A percentile compares a stretch with the other conserved stretches of the same genome.
phyloP scores from a whole-genome alignment of 1,140 invertebrate genomes.

The Ericerus pela region DNA sequence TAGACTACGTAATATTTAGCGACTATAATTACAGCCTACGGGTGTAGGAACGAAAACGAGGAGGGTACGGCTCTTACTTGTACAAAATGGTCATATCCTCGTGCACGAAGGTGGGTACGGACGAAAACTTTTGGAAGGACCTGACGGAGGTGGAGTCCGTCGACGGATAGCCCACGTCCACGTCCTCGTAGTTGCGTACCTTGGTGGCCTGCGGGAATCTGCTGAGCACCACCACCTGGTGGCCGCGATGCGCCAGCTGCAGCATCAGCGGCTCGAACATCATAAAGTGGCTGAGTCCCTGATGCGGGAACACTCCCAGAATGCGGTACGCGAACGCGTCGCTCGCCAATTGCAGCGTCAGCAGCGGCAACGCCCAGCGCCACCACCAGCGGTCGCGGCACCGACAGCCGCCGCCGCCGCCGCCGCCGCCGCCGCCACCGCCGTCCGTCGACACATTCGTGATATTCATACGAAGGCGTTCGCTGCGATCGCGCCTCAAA shows the following conservation, averaged over 20 bases:
- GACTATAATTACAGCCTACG: no score
- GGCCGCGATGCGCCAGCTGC: slow-evolving; percentile 25
- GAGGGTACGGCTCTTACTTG: no score
- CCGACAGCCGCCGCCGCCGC: no score
- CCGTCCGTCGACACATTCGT: no score
- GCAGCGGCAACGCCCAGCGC: no score
- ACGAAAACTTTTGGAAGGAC: neutral
- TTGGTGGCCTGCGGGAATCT: slow-evolving; percentile 34
- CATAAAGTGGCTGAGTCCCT: slow-evolving; percentile 28
- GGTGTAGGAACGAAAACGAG: no score
- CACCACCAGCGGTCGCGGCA: neutral
- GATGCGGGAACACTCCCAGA: slow-evolving; percentile 26
- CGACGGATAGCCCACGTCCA: slow-evolving; percentile 21
- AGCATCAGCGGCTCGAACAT: slow-evolving; percentile 27
- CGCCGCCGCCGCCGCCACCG: no score
- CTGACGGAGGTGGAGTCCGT: slow-evolving; percentile 10
- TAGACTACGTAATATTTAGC: no score
- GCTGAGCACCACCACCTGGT: slow-evolving; percentile 27
- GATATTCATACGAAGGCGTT: no score
- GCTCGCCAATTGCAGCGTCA: no score
- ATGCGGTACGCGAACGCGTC: slow-evolving; percentile 17
- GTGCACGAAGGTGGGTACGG: neutral
- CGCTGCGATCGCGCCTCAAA: no score
- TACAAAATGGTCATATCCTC: neutral
- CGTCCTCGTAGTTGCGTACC: slow-evolving; percentile 36